Evolutionary conservation across 1,140 invertebrate species (phyloP), one percentile per base, ranked within the genome.

Genomic region (Hesperophylax magnus): DNA sequence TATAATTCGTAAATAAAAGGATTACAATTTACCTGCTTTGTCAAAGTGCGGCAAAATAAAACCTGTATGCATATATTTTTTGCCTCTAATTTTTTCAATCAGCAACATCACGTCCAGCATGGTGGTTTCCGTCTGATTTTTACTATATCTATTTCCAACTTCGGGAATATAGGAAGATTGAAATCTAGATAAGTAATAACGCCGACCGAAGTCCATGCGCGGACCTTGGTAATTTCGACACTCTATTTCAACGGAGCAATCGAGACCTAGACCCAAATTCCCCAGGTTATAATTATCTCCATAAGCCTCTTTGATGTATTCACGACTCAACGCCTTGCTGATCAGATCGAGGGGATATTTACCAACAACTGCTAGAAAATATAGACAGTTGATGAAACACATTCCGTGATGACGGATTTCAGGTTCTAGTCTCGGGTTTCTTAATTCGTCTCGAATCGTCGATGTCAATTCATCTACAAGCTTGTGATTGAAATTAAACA

Each of bases 31-130:
- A 72, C 69, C 69, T 54, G 47, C 69, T 72, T 22, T 72, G 2
- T 72, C n/a, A n/a, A 72, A 72, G 27, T 53, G 17, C 7, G 69
- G 69, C 20, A 72, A n/a, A 54, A 72, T 54, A 27, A 31, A 72
- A 15, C 69, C 69, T 20, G 69, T 72, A 18, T 54, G 39, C 22
- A 54, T 24, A 56, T 54, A 72, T 24, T 72, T 52, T 22, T 53
- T 53, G 11, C 69, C 69, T 53, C 69, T 72, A 15, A 72, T 72
- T 72, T 72, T 72, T 24, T 53, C 47, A 72, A 54, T 54, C 22
- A 72, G 20, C 17, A 54, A 20, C 39, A 72, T 72, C 11, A 54
- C 20, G 24, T 53, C 17, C 20, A 72, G 18, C 8, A 72, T 14
- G 3, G 17, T 24, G 15, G 20, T 17, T 52, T 54, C 69, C 1